Evolutionary conservation across 2,888 invertebrate genomes (phyloP), one percentile per base, ranked within the genome.

Genomic region (Drosophila kanekoi): DNA sequence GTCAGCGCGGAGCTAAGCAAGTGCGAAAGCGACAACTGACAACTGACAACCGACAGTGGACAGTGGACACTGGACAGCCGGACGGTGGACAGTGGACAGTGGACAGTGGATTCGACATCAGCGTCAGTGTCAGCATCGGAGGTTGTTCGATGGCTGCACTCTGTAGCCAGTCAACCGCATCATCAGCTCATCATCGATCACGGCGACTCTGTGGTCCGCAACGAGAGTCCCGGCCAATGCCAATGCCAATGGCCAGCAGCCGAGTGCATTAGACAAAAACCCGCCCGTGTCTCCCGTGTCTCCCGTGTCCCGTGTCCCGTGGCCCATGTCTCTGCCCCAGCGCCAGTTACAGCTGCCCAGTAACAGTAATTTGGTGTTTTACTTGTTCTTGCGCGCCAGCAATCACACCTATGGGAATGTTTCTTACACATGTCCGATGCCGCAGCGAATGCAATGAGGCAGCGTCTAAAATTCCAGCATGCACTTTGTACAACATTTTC

Each of bases 341-440:
- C 20, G 8, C 2, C 28, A 28, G 8, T 28, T 28, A 8, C 28
- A 8, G 28, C 28, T 56, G 65, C 58, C 59, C 59, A 57, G 77
- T 83, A 87, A 84, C 83, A 85, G 83, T 84, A 79, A 84, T 84
- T 85, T 87, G 81, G 88, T 86, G 86, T 87, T 86, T 84, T 87
- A 80, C 85, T 88, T 85, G 85, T 83, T 85, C 81, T 83, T 70
- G 88, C 88, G 85, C 88, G 85, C 87, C 87, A 65, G 84, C 88
- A 88, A 85, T 85, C 85, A 88, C 88, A 85, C 85, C 88, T 85
- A 85, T 85, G 89, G 87, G 85, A 86, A 88, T 85, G 84, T 73
- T 74, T 88, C 77, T 81, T 79, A 86, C 88, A 88, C 88, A 88
- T 84, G 83, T 87, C 66, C 78, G 40, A 51, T 57, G 56, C 48